Percentiles rank a stretch among this genome's conserved stretches.
These are phyloP conservation scores for Drosophila setosimentum DNA, from an alignment of 2,888 invertebrate species.

Conservation along the genomic window DNA sequence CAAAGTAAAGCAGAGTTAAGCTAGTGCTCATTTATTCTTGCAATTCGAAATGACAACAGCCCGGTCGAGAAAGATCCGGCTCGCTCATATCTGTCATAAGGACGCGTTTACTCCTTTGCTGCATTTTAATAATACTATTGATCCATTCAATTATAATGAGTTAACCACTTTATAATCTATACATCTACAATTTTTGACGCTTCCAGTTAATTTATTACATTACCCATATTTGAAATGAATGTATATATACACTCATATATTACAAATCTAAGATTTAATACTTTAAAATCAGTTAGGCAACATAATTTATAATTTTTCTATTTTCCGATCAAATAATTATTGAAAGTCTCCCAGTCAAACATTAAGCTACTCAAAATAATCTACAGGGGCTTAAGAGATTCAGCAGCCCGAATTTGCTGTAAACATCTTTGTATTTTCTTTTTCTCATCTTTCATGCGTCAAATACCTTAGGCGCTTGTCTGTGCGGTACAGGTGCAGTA, in stretches of 20 bases:
- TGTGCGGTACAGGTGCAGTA: slow-evolving; percentile 50
- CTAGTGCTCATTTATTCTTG: slow-evolving; percentile 55
- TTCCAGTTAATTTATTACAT: background rate
- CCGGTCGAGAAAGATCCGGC: slow-evolving; percentile 7
- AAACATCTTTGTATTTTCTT: slow-evolving; percentile 32
- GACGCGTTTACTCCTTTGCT: slow-evolving; percentile 8
- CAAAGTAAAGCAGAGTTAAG: slow-evolving; percentile 53
- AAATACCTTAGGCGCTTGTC: slow-evolving; percentile 61
- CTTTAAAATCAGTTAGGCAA: background rate
- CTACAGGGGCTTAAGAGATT: slow-evolving; percentile 13
- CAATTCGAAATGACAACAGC: slow-evolving; percentile 45
- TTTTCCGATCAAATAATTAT: background rate
- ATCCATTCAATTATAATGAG: slow-evolving; percentile 8
- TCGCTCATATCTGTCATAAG: slow-evolving; percentile 1
- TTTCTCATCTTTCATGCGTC: slow-evolving; percentile 45
- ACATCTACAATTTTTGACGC: slow-evolving; percentile 3
- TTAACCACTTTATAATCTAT: slow-evolving; percentile 19
- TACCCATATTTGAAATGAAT: background rate
- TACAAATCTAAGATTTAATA: background rate
- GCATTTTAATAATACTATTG: slow-evolving; percentile 17
- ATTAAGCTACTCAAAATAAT: slow-evolving; percentile 7
- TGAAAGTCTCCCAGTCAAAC: slow-evolving; percentile 13
- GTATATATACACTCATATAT: too few species aligned
- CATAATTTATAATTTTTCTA: background rate
- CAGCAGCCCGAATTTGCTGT: slow-evolving; percentile 3